Conservation (phyloP, 30 jellyfish, hydroid and myxozoan genomes). For the Clytia hemisphaerica region DNA sequence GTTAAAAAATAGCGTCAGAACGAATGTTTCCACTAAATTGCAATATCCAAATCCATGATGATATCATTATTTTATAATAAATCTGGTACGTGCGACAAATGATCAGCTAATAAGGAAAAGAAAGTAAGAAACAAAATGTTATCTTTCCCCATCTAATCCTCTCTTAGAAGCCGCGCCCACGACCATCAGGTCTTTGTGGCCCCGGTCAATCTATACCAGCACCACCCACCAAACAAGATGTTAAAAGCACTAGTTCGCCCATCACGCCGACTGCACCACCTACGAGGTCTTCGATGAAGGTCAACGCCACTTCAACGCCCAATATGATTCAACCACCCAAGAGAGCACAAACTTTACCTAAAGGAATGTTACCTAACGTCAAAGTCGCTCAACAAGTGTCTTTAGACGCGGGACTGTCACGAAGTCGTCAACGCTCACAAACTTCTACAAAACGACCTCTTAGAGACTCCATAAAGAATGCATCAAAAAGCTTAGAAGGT, state of each 20-base stretch:
- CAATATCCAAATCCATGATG: too few species aligned
- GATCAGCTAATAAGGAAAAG: too few species aligned
- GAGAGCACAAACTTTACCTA: background rate
- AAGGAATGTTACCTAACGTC: slow-evolving; percentile 21
- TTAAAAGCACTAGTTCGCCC: slow-evolving; percentile 50
- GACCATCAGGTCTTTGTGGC: slow-evolving; percentile 15
- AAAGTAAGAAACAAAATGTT: too few species aligned
- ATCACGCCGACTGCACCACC: background rate
- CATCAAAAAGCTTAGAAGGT: slow-evolving; percentile 31
- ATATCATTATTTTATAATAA: too few species aligned
- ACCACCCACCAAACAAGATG: slow-evolving; percentile 77
- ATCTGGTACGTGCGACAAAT: too few species aligned
- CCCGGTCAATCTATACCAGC: slow-evolving; percentile 51
- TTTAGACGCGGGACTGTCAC: background rate
- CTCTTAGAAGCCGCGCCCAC: slow-evolving; percentile 23
- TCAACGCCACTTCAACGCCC: background rate
- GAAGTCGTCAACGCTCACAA: background rate
- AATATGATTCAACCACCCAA: background rate
- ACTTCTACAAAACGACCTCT: background rate
- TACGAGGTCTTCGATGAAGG: background rate
- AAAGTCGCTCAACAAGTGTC: background rate
- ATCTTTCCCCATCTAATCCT: background rate
- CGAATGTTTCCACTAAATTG: too few species aligned
- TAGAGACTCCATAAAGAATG: slow-evolving; percentile 13
- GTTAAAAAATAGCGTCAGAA: background rate